Evolutionary conservation across 1,140 invertebrate species (phyloP), one percentile per base, ranked within the genome.

Genomic region (Halotydeus destructor): DNA sequence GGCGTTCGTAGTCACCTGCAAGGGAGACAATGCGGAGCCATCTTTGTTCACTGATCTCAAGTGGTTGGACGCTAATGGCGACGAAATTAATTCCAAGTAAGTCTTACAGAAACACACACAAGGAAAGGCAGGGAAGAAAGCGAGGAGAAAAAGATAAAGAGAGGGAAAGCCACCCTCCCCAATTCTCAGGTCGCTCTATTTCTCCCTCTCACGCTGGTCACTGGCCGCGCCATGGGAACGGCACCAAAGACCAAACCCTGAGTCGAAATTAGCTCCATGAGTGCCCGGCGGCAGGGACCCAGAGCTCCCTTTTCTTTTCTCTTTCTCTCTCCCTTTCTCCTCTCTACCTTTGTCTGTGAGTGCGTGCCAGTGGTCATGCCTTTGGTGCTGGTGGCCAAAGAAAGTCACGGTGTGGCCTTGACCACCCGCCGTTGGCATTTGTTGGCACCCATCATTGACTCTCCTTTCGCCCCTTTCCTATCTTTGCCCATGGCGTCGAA

Each of bases 51-150:
- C 54, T 21, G 50, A 60, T 30, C 54, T 61, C 44, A 49, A 49
- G 33, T 61, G 60, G 60, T 52, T 52, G 21, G 55, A 52, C 28
- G 57, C 58, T 22, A 51, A 59, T 38, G 51, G 51, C 14, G 41
- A 49, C 41, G 45, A 44, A 12, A 24, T 44, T 8, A 38, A 5
- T 34, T 8, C 5, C 21, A 25, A 41, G 33, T 43, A 27, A 44
- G n/a, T 26, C 26, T 41, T 38, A 5, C 11, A 6, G 26, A 8
- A 8, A 6, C 5, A 18, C 18, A 41, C 9, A 18, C 11, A 16
- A 19, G 2, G 4, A 8, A 18, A 26, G 22, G 12, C 11, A n/a
- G 8, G 6, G 5, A 28, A 19, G 14, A 3, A 39, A 34, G 14
- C 21, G 48, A 12, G 1, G 21, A 49, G 27, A 3, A 49, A 47